Base-by-base conservation (phyloP, 2,113 vertebrate genomes). In the Telmatochromis sp. region DNA sequence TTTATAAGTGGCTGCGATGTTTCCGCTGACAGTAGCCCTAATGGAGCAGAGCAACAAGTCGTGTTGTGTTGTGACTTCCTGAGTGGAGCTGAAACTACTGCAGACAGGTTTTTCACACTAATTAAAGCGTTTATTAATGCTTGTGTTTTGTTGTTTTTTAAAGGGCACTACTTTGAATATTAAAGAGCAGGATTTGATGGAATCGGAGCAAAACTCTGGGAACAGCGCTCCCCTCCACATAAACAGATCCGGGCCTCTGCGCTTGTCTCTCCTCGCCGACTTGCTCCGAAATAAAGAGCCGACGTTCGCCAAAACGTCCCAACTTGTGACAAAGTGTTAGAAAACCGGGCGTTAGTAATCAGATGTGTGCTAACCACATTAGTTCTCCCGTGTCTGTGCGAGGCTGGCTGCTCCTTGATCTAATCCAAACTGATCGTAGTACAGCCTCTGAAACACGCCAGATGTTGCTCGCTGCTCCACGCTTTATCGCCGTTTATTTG, bases 401-500 rank as follows among this genome's bases (percentile, higher is more conserved):
- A 91, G 86, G 83, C 83, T 86, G 91, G 86, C 86, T 90, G 91
- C 86, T 89, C 86, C 89, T 92, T 92, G 89, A 94, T 94, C 92
- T 95, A 93, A 95, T 95, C 93, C 93, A 90, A 93, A 94, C 83
- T 92, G 93, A 95, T 93, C 90, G 94, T 95, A 93, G 53, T 91
- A 91, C 91, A 93, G 89, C 87, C 78, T 71, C 87, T 78, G 91
- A 94, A 94, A 92, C 94, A 90, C 85, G 94, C 92, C 95, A 95
- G 94, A 95, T 95, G 94, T 93, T 94, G 79, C 91, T 90, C 92
- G 80, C 86, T 65, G 89, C 89, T 91, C 87, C 79, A 91, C 90
- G 89, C 94, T 95, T 94, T 93, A 93, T 94, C 89, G 87, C 90
- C 89, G 87, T 93, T 95, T 94, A 94, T 93, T 95, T 95, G 92